Evolutionary conservation across 2,113 vertebrate species (phyloP), one percentile per base, ranked within the genome.

Genomic region (Ailuropoda melanoleuca): DNA sequence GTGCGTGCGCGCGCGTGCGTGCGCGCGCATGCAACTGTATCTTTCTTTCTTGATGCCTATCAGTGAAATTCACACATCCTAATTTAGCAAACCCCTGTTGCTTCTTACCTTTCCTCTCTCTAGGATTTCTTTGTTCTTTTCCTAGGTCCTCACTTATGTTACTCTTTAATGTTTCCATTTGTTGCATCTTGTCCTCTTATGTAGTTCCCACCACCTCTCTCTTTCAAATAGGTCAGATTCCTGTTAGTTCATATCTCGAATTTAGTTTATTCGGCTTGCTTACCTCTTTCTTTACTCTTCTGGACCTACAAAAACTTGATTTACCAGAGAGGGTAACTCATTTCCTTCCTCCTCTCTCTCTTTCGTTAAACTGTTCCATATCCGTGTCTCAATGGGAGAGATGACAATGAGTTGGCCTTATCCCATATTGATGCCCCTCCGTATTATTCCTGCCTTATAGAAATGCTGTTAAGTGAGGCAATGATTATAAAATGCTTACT

Each of bases 1-100:
- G 6, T 68, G 46, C 64, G 55, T 60, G 34, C 46, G 26, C 46
- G 13, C 31, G 37, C 21, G 53, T 64, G 12, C 64, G 39, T 23
- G 12, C 4, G 14, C 7, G 8, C 39, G 10, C 8, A 13, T 1
- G 10, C 8, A 1, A 23, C 18, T 43, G 26, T 74, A 17, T 53
- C 55, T n/a, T 8, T 68, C 31, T 50, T 37, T 39, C 21, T 80
- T 93, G 62, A 74, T 81, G 80, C 26, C 12, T 84, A 74, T 58
- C 19, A 19, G 18, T 56, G 23, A 80, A 72, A 72, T 72, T 83
- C 48, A 91, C 31, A 90, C 18, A 58, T 84, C 6, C 23, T 31
- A 55, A 80, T 66, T 88, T 53, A 39, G 31, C 43, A 84, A 50
- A 70, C 31, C 31, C 5, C 13, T 70, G 29, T 9, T 34, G 34